Base-by-base conservation (phyloP, 2,888 invertebrate genomes). In the Dugesia japonica region DNA sequence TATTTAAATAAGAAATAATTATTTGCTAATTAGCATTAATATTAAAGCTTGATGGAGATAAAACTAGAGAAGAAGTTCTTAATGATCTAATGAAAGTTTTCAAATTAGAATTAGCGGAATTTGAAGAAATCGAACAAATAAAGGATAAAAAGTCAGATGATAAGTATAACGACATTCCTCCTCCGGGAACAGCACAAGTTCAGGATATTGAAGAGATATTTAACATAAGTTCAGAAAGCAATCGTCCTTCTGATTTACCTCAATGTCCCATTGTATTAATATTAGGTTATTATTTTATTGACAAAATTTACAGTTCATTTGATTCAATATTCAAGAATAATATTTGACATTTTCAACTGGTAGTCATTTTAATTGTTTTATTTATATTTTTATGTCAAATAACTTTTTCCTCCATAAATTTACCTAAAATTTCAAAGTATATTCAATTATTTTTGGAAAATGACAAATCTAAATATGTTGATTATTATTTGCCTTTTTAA, bases 141-240 rank as follows among this genome's bases (percentile, higher is more conserved):
- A 56, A 56, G 17, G 17, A 56, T n/a, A 56, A 56, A 56, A n/a
- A 23, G n/a, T 4, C 56, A 1, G 56, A 56, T 7, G 20, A 56
- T 23, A 56, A 56, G 17, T 56, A 56, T n/a, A 56, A n/a, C 17
- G 56, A 56, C 1, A 56, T 56, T 56, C 56, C 56, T 13, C 56
- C 56, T 20, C 56, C 56, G 23, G 56, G 56, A n/a, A 7, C n/a
- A n/a, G 56, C 23, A 9, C 56, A 56, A n/a, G 56, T 56, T 13
- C n/a, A 56, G 20, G 56, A 56, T 23, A 56, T 56, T n/a, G 56
- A 56, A n/a, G 56, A 56, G 23, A 56, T 56, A 56, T 56, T 56
- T n/a, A 56, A 56, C n/a, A 56, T 56, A 56, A n/a, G 7, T 23
- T 7, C n/a, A 20, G 56, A 56, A 23, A 56, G 4, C 56, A n/a